phyloP scores from a whole-genome alignment of 2,113 vertebrate genomes.

The Alethe diademata region DNA sequence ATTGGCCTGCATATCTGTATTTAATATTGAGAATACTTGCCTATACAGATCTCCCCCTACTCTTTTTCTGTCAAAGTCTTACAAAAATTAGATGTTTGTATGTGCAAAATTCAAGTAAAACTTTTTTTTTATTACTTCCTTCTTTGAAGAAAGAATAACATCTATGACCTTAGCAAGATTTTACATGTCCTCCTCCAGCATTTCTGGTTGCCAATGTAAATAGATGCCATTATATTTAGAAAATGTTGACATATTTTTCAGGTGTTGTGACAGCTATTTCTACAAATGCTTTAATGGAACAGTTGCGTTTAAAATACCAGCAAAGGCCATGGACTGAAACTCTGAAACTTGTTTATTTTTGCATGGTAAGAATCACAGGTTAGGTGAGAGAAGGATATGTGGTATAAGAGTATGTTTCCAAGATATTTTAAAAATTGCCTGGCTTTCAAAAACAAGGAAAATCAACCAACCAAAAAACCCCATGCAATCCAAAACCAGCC shows the following conservation, averaged over 20 bases:
- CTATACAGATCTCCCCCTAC: neutral
- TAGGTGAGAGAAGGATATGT: neutral
- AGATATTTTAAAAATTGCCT: neutral
- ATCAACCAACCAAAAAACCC: neutral
- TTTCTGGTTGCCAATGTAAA: neutral
- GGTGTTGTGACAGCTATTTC: neutral
- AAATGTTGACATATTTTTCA: slow-evolving; percentile 22
- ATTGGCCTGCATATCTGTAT: neutral
- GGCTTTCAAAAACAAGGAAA: neutral
- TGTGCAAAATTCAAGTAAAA: neutral
- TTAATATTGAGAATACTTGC: neutral
- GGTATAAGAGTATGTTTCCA: neutral
- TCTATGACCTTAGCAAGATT: neutral
- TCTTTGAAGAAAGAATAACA: neutral
- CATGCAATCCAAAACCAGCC: neutral
- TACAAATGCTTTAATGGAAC: slow-evolving; percentile 59
- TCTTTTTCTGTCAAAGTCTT: neutral
- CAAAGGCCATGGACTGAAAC: slow-evolving; percentile 84
- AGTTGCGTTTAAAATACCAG: slow-evolving; percentile 76
- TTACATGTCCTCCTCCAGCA: neutral
- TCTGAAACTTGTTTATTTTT: slow-evolving; percentile 79
- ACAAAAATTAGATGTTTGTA: neutral
- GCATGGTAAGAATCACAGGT: slow-evolving; percentile 74
- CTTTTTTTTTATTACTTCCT: neutral
- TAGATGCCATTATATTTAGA: neutral